A percentile compares a stretch with the other conserved stretches of the same genome.
Evolutionary conservation across 2,888 invertebrate genomes (phyloP).

Genomic region (Ophion ventricosus): DNA sequence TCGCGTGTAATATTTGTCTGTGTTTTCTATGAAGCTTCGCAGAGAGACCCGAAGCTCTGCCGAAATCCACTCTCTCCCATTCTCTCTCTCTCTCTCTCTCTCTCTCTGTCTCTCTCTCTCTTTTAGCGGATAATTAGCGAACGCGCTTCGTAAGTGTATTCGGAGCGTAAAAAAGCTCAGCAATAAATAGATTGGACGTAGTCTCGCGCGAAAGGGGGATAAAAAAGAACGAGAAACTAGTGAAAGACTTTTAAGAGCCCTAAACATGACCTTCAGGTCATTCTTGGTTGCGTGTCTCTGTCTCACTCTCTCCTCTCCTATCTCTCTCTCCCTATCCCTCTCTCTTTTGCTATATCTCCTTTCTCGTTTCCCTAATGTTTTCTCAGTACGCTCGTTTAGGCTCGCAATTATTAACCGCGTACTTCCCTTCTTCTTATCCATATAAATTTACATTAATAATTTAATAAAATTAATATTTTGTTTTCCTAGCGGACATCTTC

Average conservation of each 20-base stretch:
- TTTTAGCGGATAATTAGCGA: constrained; percentile 53
- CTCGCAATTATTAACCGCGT: constrained; percentile 61
- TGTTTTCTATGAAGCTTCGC: constrained; percentile 61
- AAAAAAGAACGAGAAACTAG: constrained; percentile 15
- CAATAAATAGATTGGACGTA: constrained; percentile 60
- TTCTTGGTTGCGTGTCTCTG: neutral
- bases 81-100: constrained; percentile 25
- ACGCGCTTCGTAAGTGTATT: constrained; percentile 58
- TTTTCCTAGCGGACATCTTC: constrained; percentile 80
- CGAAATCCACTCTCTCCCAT: neutral
- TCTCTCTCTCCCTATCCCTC: neutral
- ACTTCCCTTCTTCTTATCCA: constrained; percentile 67
- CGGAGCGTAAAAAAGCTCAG: constrained; percentile 55
- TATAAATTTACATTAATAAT: constrained; percentile 78
- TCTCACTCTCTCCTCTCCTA: neutral
- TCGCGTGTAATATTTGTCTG: constrained; percentile 27
- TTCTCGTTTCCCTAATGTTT: constrained; percentile 16
- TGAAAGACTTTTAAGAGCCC: neutral
- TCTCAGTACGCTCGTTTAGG: constrained; percentile 53
- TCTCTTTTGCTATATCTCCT: constrained; percentile 8
- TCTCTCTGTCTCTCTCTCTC: constrained; percentile 26
- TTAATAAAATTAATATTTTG: constrained; percentile 81
- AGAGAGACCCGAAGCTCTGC: constrained; percentile 40
- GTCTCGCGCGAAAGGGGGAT: neutral
- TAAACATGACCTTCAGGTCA: neutral